A percentile compares a stretch with the other conserved stretches of the same genome.
Conservation (phyloP, 2,113 vertebrate genomes). For the Mustelus asterias region DNA sequence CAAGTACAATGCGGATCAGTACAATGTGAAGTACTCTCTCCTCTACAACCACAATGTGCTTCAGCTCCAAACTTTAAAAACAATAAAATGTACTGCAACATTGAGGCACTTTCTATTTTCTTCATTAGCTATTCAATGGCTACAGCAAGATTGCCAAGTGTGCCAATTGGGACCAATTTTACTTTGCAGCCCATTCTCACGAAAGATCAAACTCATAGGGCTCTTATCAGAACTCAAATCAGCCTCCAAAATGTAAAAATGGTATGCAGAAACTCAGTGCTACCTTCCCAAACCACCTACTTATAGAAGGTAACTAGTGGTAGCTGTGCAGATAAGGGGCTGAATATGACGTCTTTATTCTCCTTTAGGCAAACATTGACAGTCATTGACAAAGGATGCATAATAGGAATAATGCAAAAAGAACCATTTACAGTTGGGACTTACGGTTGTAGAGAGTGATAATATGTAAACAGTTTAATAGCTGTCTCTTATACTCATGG, state of each 20-base stretch:
- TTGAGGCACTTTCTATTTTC: background rate
- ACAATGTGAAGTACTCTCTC: background rate
- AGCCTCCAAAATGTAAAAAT: background rate
- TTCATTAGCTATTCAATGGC: background rate
- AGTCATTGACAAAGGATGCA: background rate
- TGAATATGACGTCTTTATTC: background rate
- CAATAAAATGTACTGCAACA: background rate
- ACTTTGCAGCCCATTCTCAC: background rate
- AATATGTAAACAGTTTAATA: slow-evolving; percentile 75
- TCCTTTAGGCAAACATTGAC: background rate
- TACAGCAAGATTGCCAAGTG: background rate
- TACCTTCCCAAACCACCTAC: background rate
- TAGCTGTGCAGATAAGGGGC: background rate
- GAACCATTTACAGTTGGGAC: slow-evolving; percentile 39
- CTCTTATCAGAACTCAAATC: background rate
- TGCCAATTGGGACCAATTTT: background rate
- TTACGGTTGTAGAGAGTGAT: slow-evolving; percentile 78
- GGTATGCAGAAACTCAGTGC: background rate
- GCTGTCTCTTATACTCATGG: slow-evolving; percentile 80
- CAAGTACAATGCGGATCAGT: background rate
- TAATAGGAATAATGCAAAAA: too few relatives aligned
- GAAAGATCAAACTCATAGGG: background rate
- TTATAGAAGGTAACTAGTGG: background rate
- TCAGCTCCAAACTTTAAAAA: background rate
- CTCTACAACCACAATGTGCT: background rate